These are phyloP conservation scores for Orchesellides sinensis DNA, from an alignment of 2,888 invertebrate genomes.

Conservation along the genomic window DNA sequence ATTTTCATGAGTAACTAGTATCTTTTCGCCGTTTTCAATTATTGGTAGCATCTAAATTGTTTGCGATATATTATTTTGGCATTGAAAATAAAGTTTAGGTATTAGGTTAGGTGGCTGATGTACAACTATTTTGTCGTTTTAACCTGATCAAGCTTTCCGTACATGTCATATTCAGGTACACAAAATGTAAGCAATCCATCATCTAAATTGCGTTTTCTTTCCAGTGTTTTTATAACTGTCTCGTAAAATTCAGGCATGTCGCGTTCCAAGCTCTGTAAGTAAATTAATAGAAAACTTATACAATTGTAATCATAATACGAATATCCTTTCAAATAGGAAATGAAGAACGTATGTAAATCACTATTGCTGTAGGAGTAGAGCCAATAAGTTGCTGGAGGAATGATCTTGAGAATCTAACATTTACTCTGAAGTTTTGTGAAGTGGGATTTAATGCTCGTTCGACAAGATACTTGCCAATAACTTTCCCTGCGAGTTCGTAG, in stretches of 20 bases:
- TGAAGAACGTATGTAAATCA: neutral
- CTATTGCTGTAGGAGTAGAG: conserved; percentile 84
- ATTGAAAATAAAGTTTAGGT: no score
- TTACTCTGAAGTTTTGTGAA: conserved; percentile 78
- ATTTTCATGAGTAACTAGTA: conserved; percentile 85
- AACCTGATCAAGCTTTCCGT: conserved; percentile 78
- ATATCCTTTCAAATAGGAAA: neutral
- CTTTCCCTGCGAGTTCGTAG: conserved; percentile 94
- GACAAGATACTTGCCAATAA: conserved; percentile 96
- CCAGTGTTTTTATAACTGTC: conserved; percentile 92
- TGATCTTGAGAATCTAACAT: conserved; percentile 87
- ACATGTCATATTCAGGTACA: conserved; percentile 90
- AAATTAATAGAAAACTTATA: no score
- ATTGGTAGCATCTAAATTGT: conserved; percentile 86
- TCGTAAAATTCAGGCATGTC: conserved; percentile 96
- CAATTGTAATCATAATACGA: no score
- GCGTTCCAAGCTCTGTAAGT: conserved; percentile 90
- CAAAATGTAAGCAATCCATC: conserved; percentile 91
- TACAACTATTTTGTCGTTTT: neutral
- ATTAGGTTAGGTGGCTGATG: no score
- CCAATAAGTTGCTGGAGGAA: conserved; percentile 97
- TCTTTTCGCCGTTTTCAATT: conserved; percentile 87
- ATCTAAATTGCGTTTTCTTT: conserved; percentile 89
- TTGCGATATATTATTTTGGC: conserved; percentile 41
- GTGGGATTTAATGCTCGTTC: conserved; percentile 94